Base-by-base conservation (phyloP, 2,113 vertebrate species). In the Verasper variegatus region DNA sequence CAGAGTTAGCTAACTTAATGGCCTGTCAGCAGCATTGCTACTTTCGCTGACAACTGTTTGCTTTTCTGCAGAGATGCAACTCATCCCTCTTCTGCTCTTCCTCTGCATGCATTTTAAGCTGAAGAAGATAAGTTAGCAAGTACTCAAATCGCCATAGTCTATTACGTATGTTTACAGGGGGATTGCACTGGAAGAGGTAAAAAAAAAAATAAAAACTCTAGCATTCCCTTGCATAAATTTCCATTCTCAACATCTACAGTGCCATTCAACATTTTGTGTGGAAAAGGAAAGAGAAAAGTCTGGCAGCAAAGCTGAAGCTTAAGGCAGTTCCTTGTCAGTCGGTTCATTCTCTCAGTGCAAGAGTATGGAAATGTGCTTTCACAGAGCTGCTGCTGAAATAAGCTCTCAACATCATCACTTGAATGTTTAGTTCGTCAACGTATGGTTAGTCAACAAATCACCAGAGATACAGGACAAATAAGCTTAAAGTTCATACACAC, bases 221-320 rank as follows among this genome's bases (percentile, higher is more conserved):
- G 57, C 67, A 63, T 58, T 80, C 55, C 61, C 64, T 79, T 63
- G 82, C 78, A 90, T 90, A 83, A 74, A 89, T 92, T 87, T 88
- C 71, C 78, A 81, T 89, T 78, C 72, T 80, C 70, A 74, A 71
- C 71, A 74, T 89, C 78, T 71, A 58, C 62, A 80, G 37, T 86
- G 80, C 76, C 71, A 82, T 86, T 84, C 74, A 84, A 76, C 47
- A 80, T 74, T 82, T 54, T 74, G 61, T 78, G 69, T 71, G 71
- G 52, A 81, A 72, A 79, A 58, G 17, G 31, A 68, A 74, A 76
- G 55, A 74, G 71, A 76, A 54, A 60, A 78, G 72, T 81, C 68
- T 82, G 88, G 81, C 78, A 86, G 79, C 83, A 77, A 74, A 76
- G 74, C 73, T 62, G 63, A 74, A 77, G 85, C 81, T 89, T 74